Evolutionary conservation across 2,888 invertebrate genomes (phyloP), one percentile per base, ranked within the genome.

Genomic region (Limnephilus marmoratus): DNA sequence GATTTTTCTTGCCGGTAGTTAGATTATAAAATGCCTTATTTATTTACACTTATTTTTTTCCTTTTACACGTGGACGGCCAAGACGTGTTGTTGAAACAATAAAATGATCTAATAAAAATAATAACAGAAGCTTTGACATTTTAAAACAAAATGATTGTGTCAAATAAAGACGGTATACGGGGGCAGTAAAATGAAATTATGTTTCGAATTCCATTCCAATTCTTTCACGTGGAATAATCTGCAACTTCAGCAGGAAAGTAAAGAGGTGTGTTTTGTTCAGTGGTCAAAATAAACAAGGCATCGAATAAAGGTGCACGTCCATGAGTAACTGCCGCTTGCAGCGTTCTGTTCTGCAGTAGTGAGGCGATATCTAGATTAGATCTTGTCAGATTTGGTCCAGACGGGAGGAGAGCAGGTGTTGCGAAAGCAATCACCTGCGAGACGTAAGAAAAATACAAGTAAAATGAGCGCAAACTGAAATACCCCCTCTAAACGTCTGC

Each of bases 341-440:
- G 29, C 53, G 18, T 15, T 49, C 68, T 24, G 68, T 68, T 88
- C 53, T 53, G 88, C 88, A 53, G 88, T 53, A 88, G 88, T 86
- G 31, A 88, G 90, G 45, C 41, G 81, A 81, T 90, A 90, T 90
- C 90, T 41, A 41, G 90, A 90, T 90, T 81, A 81, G 90, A 90
- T 90, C 90, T 90, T 68, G 34, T 81, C 90, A 81, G 81, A 81
- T 81, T 81, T 41, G 90, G 90, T 81, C 81, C 90, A 90, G 90
- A 88, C 37, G 37, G 37, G 80, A 88, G 53, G 34, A 31, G n/a
- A 31, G 81, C 90, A 90, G 90, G 81, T 90, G 90, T 88, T 53
- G 86, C n/a, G 49, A 45, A 49, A 18, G 41, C 86, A 45, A 45
- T 86, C 86, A 86, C 86, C 86, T 45, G 86, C 45, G 68, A 68